phyloP scores from a whole-genome alignment of 2,888 invertebrate genomes.

The Marasmarcha lunaedactyla region DNA sequence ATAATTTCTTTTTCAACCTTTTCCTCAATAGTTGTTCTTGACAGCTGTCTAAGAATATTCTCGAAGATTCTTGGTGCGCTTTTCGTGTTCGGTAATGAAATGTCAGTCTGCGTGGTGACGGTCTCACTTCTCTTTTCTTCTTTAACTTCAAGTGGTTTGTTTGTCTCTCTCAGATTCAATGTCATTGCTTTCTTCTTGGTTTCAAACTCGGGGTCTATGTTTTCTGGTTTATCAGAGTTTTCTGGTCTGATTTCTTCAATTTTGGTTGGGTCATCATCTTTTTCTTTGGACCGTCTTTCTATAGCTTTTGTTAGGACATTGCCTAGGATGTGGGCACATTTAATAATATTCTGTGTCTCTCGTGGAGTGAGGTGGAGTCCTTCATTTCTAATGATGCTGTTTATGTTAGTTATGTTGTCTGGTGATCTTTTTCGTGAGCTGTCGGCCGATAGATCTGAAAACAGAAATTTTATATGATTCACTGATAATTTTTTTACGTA shows the following conservation, averaged over 20 bases:
- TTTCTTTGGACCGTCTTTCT: constrained; percentile 31
- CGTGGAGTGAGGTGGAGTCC: constrained; percentile 45
- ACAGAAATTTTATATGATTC: neutral
- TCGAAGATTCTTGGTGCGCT: constrained; percentile 62
- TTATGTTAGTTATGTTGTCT: constrained; percentile 33
- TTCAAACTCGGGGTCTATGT: constrained; percentile 20
- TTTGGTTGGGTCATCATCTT: constrained; percentile 15
- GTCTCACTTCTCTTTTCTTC: constrained; percentile 41
- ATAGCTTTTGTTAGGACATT: constrained; percentile 46
- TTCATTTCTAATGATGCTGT: constrained; percentile 40
- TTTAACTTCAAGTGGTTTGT: constrained; percentile 29
- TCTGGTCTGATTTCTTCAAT: constrained; percentile 20
- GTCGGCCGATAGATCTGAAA: constrained; percentile 37
- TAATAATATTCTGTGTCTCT: constrained; percentile 52
- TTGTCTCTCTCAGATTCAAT: constrained; percentile 44
- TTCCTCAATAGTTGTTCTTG: constrained; percentile 46
- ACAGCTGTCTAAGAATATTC: constrained; percentile 49
- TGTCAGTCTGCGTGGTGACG: constrained; percentile 55
- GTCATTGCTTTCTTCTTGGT: constrained; percentile 40
- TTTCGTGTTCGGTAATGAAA: constrained; percentile 56
- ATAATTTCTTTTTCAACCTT: constrained; percentile 14
- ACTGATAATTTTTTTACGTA: neutral
- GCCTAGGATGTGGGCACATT: constrained; percentile 53
- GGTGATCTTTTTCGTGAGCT: constrained; percentile 40
- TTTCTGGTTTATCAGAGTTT: constrained; percentile 15